Conservation (phyloP, 2,797 vertebrate genomes). For the Anomalospiza imberbis region DNA sequence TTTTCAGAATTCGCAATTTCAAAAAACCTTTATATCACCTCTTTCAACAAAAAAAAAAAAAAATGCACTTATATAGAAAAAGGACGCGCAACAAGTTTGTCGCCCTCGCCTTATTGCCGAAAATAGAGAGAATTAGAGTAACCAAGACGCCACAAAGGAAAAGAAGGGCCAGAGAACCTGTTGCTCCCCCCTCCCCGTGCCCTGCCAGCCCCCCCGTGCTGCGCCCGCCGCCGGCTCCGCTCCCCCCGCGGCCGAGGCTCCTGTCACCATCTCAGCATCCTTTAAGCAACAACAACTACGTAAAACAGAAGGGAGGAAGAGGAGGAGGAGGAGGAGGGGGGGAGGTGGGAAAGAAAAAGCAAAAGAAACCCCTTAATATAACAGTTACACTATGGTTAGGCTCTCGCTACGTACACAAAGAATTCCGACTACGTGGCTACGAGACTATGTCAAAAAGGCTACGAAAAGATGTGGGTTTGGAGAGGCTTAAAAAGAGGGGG, state of each 20-base stretch:
- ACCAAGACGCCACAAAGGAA: conserved; percentile 90
- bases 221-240: background rate
- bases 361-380: conserved; percentile 74
- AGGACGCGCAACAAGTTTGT: conserved; percentile 90
- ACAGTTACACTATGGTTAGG: conserved; percentile 77
- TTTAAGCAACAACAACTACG: conserved; percentile 75
- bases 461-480: conserved; percentile 75
- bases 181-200: conserved; percentile 68
- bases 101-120: conserved; percentile 99
- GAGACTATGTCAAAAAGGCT: conserved; percentile 76
- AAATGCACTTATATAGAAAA: conserved; percentile 97
- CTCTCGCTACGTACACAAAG: conserved; percentile 76
- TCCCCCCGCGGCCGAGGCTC: conserved; percentile 76
- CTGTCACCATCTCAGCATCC: conserved; percentile 84
- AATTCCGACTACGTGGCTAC: conserved; percentile 74
- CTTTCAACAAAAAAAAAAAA: conserved; percentile 83
- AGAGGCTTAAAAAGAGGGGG: conserved; percentile 75
- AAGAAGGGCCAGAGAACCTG: conserved; percentile 86
- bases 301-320: conserved; percentile 54
- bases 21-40: conserved; percentile 83
- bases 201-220: background rate
- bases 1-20: conserved; percentile 86
- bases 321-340: conserved; percentile 5
- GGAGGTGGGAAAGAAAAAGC: background rate
- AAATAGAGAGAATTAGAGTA: conserved; percentile 96